These are phyloP conservation scores for Meghimatium bilineatum DNA, from an alignment of 2,888 invertebrate species.

Conservation along the genomic window DNA sequence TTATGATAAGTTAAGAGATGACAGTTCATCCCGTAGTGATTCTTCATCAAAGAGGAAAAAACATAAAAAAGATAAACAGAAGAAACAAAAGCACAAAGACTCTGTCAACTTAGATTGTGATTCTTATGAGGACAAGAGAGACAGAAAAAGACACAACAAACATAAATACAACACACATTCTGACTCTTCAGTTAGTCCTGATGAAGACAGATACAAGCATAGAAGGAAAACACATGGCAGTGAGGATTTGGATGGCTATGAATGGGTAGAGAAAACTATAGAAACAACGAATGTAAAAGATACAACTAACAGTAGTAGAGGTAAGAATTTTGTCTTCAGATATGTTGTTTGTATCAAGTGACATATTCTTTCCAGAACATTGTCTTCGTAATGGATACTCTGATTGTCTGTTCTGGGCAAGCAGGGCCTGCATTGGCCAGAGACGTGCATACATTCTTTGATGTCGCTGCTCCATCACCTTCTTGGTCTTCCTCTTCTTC, in stretches of 20 bases:
- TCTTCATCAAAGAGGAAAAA: constrained; percentile 59
- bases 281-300: constrained; percentile 62
- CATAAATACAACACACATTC: constrained; percentile 36
- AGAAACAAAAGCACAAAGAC: constrained; percentile 49
- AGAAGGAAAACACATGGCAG: not conserved
- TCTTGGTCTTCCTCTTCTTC: too few relatives aligned
- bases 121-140: constrained; percentile 4
- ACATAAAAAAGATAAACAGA: constrained; percentile 48
- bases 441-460: too few relatives aligned
- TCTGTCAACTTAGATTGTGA: constrained; percentile 43
- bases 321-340: constrained; percentile 48
- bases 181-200: constrained; percentile 14
- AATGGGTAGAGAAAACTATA: constrained; percentile 76
- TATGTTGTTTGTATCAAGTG: not conserved
- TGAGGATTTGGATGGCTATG: constrained; percentile 61
- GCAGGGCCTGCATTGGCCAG: too few relatives aligned
- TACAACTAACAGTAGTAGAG: constrained; percentile 48
- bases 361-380: too few relatives aligned
- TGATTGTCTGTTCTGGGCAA: too few relatives aligned
- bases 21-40: constrained; percentile 47
- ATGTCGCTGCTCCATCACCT: too few relatives aligned
- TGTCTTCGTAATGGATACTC: too few relatives aligned
- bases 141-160: constrained; percentile 33
- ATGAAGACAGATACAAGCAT: constrained; percentile 6
- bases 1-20: constrained; percentile 48